phyloP scores from a whole-genome alignment of 1,140 invertebrate genomes.

The Drosophila sucinea region DNA sequence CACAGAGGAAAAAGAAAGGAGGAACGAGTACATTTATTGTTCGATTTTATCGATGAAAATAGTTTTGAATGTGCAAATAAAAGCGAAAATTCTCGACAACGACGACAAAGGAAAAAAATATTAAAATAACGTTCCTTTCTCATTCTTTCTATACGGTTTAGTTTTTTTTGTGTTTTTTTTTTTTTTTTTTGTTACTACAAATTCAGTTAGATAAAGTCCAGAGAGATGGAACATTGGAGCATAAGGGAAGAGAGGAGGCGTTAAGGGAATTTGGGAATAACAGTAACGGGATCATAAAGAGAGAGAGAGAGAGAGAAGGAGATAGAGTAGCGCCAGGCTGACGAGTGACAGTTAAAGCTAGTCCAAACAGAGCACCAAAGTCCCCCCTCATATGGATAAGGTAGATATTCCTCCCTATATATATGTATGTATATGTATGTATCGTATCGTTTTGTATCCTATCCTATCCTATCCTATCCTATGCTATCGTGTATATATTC shows the following conservation, averaged over 20 bases:
- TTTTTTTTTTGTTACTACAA: constrained; percentile 40
- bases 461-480: not conserved
- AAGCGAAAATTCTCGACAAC: constrained; percentile 63
- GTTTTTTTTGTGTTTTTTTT: not conserved
- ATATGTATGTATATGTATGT: not conserved
- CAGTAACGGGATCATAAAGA: constrained; percentile 18
- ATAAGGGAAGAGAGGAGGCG: not conserved
- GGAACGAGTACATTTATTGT: not conserved
- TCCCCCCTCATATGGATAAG: constrained; percentile 5
- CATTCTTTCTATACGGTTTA: too few relatives aligned
- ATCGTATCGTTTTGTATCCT: not conserved
- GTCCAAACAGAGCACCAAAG: constrained; percentile 51
- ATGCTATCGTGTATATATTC: constrained; percentile 19
- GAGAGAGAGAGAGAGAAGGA: constrained; percentile 3
- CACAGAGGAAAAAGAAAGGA: not conserved
- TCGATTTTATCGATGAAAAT: constrained; percentile 64
- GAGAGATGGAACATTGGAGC: not conserved
- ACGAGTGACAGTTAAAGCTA: constrained; percentile 76
- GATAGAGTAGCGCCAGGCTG: constrained; percentile 17
- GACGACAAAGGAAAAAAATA: constrained; percentile 38
- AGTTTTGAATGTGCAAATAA: constrained; percentile 76
- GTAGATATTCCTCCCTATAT: not conserved
- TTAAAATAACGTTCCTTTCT: constrained; percentile 30
- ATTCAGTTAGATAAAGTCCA: constrained; percentile 66
- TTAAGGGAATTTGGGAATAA: constrained; percentile 24